A percentile compares a stretch with the other conserved stretches of the same genome.
phyloP scores from a whole-genome alignment of 2,888 invertebrate species.

The Clusia tigrina region DNA sequence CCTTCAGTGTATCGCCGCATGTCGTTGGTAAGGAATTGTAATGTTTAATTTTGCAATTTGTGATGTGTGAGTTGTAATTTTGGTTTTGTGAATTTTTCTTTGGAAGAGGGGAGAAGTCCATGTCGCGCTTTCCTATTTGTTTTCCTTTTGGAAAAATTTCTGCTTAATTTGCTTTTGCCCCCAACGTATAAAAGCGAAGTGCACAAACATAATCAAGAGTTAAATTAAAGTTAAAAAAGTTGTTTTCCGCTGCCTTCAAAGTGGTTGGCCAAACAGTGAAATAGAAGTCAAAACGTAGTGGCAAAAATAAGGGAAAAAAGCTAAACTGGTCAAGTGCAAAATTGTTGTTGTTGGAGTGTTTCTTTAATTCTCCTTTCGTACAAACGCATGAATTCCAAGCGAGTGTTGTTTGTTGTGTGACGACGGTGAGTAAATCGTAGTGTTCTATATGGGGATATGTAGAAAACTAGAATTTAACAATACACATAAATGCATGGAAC shows the following conservation, averaged over 20 bases:
- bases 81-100: constrained; percentile 29
- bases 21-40: background rate
- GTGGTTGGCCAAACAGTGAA: constrained; percentile 6
- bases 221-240: constrained; percentile 10
- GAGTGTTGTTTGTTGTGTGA: too few relatives aligned
- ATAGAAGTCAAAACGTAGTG: constrained; percentile 14
- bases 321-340: constrained; percentile 36
- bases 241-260: background rate
- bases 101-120: constrained; percentile 4
- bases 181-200: background rate
- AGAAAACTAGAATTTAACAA: background rate
- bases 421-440: constrained; percentile 7
- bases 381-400: background rate
- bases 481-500: background rate
- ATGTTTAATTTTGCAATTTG: background rate
- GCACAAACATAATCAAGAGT: constrained; percentile 1
- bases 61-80: background rate
- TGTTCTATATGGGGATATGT: background rate
- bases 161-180: constrained; percentile 10
- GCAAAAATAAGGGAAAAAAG: background rate
- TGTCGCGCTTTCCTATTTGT: constrained; percentile 20
- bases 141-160: constrained; percentile 10
- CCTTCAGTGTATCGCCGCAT: background rate
- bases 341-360: constrained; percentile 23
- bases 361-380: background rate